phyloP scores from a whole-genome alignment of 2,797 vertebrate genomes.

The Acestrorhynchus altus region DNA sequence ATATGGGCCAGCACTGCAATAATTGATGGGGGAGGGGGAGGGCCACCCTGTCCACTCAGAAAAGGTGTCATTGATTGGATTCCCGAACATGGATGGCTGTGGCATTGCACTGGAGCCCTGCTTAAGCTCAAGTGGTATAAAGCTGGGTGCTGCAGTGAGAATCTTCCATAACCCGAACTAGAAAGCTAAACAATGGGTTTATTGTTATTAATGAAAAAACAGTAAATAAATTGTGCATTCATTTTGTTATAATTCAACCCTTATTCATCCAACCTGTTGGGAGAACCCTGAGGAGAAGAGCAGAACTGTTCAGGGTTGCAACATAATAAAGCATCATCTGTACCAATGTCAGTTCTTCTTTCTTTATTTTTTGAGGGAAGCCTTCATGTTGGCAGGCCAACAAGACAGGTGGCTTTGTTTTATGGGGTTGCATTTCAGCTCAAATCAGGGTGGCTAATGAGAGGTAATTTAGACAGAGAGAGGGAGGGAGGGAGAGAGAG shows the following conservation, averaged over 20 bases:
- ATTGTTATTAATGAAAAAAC: background rate
- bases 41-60: too few species aligned
- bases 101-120: too few species aligned
- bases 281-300: background rate
- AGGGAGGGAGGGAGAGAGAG: background rate
- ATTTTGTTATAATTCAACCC: too few species aligned
- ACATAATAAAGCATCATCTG: slow-evolving; percentile 14
- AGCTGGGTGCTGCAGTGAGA: background rate
- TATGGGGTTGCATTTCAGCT: slow-evolving; percentile 66
- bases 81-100: too few species aligned
- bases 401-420: slow-evolving; percentile 47
- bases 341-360: slow-evolving; percentile 64
- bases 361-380: slow-evolving; percentile 47
- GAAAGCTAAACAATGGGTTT: background rate
- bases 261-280: background rate
- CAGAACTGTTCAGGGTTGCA: background rate
- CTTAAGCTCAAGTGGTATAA: too few species aligned
- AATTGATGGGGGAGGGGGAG: too few species aligned
- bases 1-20: too few species aligned
- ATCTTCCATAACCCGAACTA: background rate
- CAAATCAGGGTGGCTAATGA: slow-evolving; percentile 65
- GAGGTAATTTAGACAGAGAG: slow-evolving; percentile 48
- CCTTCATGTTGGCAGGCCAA: slow-evolving; percentile 44
- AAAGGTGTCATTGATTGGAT: too few species aligned
- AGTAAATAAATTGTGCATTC: background rate